A percentile compares a stretch with the other conserved stretches of the same genome.
Evolutionary conservation across 35 echinoderm and acorn worm genomes (phyloP).

Genomic region (Anneissia japonica): DNA sequence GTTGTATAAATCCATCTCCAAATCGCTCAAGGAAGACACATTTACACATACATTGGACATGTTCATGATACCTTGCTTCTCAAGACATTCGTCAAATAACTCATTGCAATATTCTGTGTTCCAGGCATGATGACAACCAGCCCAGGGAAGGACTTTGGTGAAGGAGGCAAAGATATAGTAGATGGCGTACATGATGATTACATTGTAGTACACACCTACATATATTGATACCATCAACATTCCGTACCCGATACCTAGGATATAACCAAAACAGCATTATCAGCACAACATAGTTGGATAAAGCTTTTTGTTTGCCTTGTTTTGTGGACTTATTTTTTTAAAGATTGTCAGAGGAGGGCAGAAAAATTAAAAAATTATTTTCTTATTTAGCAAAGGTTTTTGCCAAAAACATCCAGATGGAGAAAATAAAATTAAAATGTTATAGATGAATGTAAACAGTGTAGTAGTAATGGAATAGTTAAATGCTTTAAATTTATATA

Average conservation of each 20-base stretch:
- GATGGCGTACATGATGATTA: slow-evolving; percentile 90
- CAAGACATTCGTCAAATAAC: slow-evolving; percentile 48
- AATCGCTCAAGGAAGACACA: neutral
- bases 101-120: slow-evolving; percentile 79
- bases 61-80: slow-evolving; percentile 51
- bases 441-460: too few species aligned
- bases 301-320: too few species aligned
- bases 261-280: too few species aligned
- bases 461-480: too few species aligned
- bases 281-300: too few species aligned
- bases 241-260: slow-evolving; percentile 80
- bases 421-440: too few species aligned
- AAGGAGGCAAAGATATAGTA: slow-evolving; percentile 96
- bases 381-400: too few species aligned
- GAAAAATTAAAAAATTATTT: too few species aligned
- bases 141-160: slow-evolving; percentile 73
- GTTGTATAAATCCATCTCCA: neutral
- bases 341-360: too few species aligned
- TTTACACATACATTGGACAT: slow-evolving; percentile 37
- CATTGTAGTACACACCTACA: slow-evolving; percentile 94
- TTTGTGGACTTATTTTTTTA: too few species aligned
- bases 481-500: too few species aligned
- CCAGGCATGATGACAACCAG: slow-evolving; percentile 75
- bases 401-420: too few species aligned
- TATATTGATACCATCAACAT: slow-evolving; percentile 83